Evolutionary conservation across 2,113 vertebrate genomes (phyloP), one percentile per base, ranked within the genome.

Genomic region (Tyrannus savana): DNA sequence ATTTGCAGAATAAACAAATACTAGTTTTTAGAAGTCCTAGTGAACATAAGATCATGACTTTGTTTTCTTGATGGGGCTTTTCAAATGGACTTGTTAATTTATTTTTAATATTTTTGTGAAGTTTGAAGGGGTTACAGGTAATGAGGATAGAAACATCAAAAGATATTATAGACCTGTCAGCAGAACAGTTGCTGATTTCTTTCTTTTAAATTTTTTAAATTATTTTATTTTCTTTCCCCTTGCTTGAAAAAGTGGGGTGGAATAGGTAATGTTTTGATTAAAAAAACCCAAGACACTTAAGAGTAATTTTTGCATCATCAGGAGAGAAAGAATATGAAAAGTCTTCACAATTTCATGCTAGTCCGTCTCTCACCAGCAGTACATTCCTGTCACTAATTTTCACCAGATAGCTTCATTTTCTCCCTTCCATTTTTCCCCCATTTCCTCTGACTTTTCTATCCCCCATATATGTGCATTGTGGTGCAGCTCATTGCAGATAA

Each of bases 391-490:
- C 15, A 85, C 33, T 41, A 22, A 53, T 69, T 89, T 80, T 67
- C 46, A 66, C 28, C 18, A 46, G 8, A 7, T 6, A 55, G 23
- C 28, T 81, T 49, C 1, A 42, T 72, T 89, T 95, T 69, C 7
- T 75, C 8, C 3, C 4, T 12, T 87, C 12, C 3, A 5, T 19
- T 67, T 77, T 39, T 4, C 2, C 16, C 14, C 31, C 3, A 9
- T 71, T 69, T 78, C 23, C 25, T 81, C 7, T 59, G 59, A 63
- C 3, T 5, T 58, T 33, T 53, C 23, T 3, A 2, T 87, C 68
- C 14, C 14, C 9, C 62, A 1, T 19, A 7, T 44, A 3, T 1
- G 4, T 39, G 5, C 16, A 21, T 18, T 31, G 7, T 49, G 35
- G 27, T 84, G 47, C 49, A 80, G 30, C 12, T 44, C 64, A 44